Conservation (phyloP, 2,888 invertebrate species). For the Drosophila parthenogenetica region DNA sequence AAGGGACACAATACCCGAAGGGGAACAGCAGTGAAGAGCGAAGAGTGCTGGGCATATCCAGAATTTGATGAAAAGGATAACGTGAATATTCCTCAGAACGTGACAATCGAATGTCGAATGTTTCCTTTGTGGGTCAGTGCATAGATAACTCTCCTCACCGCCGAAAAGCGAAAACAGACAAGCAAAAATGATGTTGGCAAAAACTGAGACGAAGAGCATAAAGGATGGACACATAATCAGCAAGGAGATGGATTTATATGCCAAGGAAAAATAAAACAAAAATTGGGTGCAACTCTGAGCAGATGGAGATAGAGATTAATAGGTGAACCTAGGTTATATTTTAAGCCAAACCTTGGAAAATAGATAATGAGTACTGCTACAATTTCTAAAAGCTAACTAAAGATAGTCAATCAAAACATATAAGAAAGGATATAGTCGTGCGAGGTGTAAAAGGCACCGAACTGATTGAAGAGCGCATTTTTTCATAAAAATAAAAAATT, state of each 20-base stretch:
- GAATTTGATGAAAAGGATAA: slow-evolving; percentile 72
- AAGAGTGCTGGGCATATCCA: slow-evolving; percentile 6
- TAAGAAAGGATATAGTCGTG: too few relatives aligned
- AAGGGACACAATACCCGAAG: slow-evolving; percentile 20
- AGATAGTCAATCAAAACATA: too few relatives aligned
- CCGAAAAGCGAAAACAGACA: slow-evolving; percentile 2
- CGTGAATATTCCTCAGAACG: slow-evolving; percentile 48
- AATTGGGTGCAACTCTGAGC: too few relatives aligned
- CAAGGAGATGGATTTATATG: not conserved
- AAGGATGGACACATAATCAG: not conserved
- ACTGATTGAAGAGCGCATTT: too few relatives aligned
- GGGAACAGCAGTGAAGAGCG: slow-evolving; percentile 4
- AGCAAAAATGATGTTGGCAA: not conserved
- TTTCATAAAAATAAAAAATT: too few relatives aligned
- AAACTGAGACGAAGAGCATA: not conserved
- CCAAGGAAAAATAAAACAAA: not conserved
- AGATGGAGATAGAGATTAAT: too few relatives aligned
- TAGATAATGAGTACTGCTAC: too few relatives aligned
- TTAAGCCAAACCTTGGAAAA: too few relatives aligned
- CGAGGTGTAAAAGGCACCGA: too few relatives aligned
- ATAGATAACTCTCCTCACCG: not conserved
- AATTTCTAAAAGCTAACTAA: too few relatives aligned
- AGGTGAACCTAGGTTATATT: too few relatives aligned
- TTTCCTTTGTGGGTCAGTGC: slow-evolving; percentile 58
- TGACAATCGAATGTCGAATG: slow-evolving; percentile 37